Evolutionary conservation across 2,797 vertebrate species (phyloP), one percentile per base, ranked within the genome.

Genomic region (Malacoctenus gilli): DNA sequence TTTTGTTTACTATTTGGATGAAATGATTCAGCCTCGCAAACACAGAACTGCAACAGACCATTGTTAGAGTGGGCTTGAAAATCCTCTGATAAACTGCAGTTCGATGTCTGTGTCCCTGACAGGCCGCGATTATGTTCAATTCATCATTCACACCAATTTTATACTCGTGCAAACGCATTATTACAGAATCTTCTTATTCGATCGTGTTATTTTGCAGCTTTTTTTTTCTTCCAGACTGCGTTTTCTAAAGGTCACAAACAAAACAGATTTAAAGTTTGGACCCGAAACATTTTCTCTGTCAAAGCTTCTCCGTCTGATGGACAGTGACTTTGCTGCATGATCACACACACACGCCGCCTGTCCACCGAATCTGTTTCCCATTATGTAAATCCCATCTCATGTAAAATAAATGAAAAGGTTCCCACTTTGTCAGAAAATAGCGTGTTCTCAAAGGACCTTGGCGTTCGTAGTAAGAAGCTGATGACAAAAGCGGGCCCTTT

Each of bases 401-500:
- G 11, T 12, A 12, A 39, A 36, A 37, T 28, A 5, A 21, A 37
- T n/a, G 0, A 51, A 41, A 47, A 14, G 19, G 13, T 48, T 53
- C n/a, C 8, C 19, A 23, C 16, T 48, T 13, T 1, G 16, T 18
- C 38, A 15, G 22, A 56, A 41, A 42, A 23, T n/a, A 11, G 1
- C 18, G 9, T 3, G 10, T 46, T 47, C 25, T 3, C 28, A 34
- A 46, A 46, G 50, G 21, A 46, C 47, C 13, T 9, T 6, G 4
- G 25, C 8, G 22, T 57, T 30, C 23, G 14, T 15, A 18, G 22
- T 38, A 5, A 21, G n/a, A 37, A 31, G 40, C 12, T 52, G 32
- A 52, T 56, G 19, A 22, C 34, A 41, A 59, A 62, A 35, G n/a
- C 21, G 3, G 30, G 15, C 22, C 12, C 39, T 60, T 44, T 30